phyloP scores from a whole-genome alignment of 1,140 invertebrate genomes.

The silkworm (Bombyx mori) region ASM3026992v2 NC_085125.1:8884501-8885000 shows the following conservation, averaged over 20 bases:
- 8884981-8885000: too few species aligned
- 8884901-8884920: too few species aligned
- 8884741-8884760: slow-evolving; percentile 87
- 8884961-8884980: too few species aligned
- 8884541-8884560: not conserved
- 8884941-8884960: too few species aligned
- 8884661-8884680: slow-evolving; percentile 73
- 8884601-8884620: slow-evolving; percentile 25
- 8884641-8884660: slow-evolving; percentile 95
- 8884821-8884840: slow-evolving; percentile 52
- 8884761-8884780: slow-evolving; percentile 88
- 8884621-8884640: slow-evolving; percentile 75
- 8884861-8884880: too few species aligned
- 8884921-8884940: too few species aligned
- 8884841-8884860: slow-evolving; percentile 17
- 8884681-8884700: slow-evolving; percentile 21
- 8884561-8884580: not conserved
- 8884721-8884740: slow-evolving; percentile 78
- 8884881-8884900: too few species aligned
- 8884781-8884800: slow-evolving; percentile 83
- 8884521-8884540: not conserved
- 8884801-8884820: slow-evolving; percentile 79
- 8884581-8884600: not conserved
- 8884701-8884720: slow-evolving; percentile 38
- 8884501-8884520: too few species aligned